These are phyloP conservation scores for Notolepis coatsorum DNA, from an alignment of 2,797 vertebrate species.

Conservation along the genomic window DNA sequence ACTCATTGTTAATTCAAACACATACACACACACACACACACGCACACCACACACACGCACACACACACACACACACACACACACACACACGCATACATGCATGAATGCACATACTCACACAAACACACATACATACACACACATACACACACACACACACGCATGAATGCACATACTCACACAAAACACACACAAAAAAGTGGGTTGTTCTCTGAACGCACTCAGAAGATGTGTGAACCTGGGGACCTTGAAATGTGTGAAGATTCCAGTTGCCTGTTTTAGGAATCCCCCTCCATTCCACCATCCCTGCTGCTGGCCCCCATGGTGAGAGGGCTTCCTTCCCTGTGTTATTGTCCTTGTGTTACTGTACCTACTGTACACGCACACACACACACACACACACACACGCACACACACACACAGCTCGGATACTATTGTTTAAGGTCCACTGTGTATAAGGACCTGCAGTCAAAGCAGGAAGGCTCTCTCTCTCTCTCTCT, in stretches of 20 bases:
- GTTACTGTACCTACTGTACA: not conserved
- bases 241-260: conserved; percentile 3
- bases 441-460: conserved; percentile 1
- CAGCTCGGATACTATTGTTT: conserved; percentile 3
- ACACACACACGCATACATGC: conserved; percentile 6
- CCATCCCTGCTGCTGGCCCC: not conserved
- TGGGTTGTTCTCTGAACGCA: conserved; percentile 8
- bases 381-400: conserved; percentile 8
- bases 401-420: conserved; percentile 17
- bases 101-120: not conserved
- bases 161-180: not conserved
- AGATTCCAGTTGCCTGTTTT: conserved; percentile 17
- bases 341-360: not conserved
- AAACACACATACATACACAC: not conserved
- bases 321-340: conserved; percentile 23
- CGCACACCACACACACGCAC: conserved; percentile 14
- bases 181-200: conserved; percentile 9
- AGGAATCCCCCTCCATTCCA: conserved; percentile 28
- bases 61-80: conserved; percentile 10
- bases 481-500: not conserved
- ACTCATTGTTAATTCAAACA: conserved; percentile 30
- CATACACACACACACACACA: conserved; percentile 9
- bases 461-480: conserved; percentile 14
- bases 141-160: conserved; percentile 1
- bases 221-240: conserved; percentile 18